phyloP scores from a whole-genome alignment of 1,140 invertebrate genomes.

The Scaptomyza hsui region DNA sequence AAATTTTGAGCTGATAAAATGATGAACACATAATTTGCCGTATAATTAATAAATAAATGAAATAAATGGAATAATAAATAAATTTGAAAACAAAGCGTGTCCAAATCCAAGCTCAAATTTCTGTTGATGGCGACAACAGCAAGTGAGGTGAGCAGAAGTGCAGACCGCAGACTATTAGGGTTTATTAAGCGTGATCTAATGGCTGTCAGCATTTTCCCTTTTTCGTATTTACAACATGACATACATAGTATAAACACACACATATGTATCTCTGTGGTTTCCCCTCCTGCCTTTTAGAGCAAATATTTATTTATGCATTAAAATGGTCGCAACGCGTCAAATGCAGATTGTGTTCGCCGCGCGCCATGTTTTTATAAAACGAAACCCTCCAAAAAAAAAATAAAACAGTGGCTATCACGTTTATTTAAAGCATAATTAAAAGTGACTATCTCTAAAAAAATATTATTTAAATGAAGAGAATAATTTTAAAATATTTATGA shows the following conservation, averaged over 20 bases:
- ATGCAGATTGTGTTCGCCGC: conserved; percentile 30
- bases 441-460: conserved; percentile 25
- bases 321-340: conserved; percentile 39
- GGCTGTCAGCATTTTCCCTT: conserved; percentile 33
- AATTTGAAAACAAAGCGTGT: conserved; percentile 14
- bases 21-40: conserved; percentile 54
- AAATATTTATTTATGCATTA: conserved; percentile 69
- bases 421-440: conserved; percentile 73
- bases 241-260: not conserved
- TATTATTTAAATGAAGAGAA: not conserved
- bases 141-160: conserved; percentile 24
- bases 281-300: conserved; percentile 29
- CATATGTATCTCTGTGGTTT: conserved; percentile 61
- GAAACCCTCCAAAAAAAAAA: conserved; percentile 13
- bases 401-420: conserved; percentile 50
- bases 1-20: conserved; percentile 43
- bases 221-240: conserved; percentile 5
- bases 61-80: conserved; percentile 44
- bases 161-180: conserved; percentile 69
- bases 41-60: conserved; percentile 66
- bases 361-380: conserved; percentile 32
- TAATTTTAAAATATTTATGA: conserved; percentile 30
- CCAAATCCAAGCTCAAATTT: conserved; percentile 31
- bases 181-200: conserved; percentile 77
- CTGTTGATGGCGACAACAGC: conserved; percentile 42